Evolutionary conservation across 1,140 invertebrate genomes (phyloP).

Genomic region (Arion vulgaris): DNA sequence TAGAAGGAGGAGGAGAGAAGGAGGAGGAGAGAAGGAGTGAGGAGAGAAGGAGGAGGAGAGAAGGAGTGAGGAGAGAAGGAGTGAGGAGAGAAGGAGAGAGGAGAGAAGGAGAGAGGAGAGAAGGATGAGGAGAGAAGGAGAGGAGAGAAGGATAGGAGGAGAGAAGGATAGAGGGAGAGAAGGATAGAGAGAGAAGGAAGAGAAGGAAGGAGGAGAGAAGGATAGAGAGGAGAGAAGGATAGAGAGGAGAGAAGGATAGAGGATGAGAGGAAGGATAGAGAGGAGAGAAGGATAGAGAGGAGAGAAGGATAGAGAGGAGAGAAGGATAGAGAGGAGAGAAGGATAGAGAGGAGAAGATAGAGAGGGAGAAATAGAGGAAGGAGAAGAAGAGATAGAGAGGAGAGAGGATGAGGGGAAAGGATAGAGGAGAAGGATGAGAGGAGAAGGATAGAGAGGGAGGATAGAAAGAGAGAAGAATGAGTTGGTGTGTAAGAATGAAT

Average conservation of each 20-base stretch:
- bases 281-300: neutral
- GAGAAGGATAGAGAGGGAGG: no score
- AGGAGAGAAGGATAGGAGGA: neutral
- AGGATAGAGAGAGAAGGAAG: neutral
- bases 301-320: neutral
- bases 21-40: neutral
- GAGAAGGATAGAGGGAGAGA: neutral
- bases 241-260: slow-evolving; percentile 5
- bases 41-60: neutral
- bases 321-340: neutral
- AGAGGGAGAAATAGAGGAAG: no score
- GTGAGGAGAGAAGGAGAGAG: neutral
- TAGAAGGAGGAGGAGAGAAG: neutral
- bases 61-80: neutral
- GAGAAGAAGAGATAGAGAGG: no score
- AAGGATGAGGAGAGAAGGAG: neutral
- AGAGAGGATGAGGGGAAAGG: no score
- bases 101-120: neutral
- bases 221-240: neutral
- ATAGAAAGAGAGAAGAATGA: no score
- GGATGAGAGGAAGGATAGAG: neutral
- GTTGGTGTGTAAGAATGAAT: no score
- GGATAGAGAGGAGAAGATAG: neutral
- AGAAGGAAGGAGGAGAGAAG: neutral
- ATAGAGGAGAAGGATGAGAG: no score